phyloP scores from a whole-genome alignment of 2,888 invertebrate species.

The Drosophila nr. perissopoda region DNA sequence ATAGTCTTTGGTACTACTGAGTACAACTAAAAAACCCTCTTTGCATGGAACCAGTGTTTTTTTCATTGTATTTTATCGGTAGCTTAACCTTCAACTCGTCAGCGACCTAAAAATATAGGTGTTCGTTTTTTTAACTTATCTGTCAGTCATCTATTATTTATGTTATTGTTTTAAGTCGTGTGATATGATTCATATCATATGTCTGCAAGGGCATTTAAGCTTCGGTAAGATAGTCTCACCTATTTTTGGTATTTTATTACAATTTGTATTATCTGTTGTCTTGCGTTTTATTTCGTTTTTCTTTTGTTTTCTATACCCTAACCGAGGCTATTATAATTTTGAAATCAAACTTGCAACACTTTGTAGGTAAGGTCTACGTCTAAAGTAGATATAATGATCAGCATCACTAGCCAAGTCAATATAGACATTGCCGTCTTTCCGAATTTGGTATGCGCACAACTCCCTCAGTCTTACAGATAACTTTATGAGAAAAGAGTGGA shows the following conservation, averaged over 20 bases:
- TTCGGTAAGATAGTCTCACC: neutral
- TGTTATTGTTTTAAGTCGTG: neutral
- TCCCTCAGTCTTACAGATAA: neutral
- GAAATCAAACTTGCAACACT: neutral
- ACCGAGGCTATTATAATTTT: neutral
- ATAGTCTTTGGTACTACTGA: too few species aligned
- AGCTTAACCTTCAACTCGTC: neutral
- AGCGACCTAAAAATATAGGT: neutral
- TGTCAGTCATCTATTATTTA: neutral
- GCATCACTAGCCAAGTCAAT: too few species aligned
- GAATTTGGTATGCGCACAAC: too few species aligned
- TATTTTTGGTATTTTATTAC: slow-evolving; percentile 32
- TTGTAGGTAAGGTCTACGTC: too few species aligned
- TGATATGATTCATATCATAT: neutral
- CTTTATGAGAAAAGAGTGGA: neutral
- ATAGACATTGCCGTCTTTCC: too few species aligned
- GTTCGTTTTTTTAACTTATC: neutral
- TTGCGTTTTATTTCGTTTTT: slow-evolving; percentile 26
- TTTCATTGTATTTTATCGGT: neutral
- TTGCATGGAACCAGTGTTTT: neutral
- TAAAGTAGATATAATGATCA: neutral
- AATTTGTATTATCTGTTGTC: slow-evolving; percentile 30
- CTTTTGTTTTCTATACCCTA: slow-evolving; percentile 26
- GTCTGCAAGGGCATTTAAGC: slow-evolving; percentile 13
- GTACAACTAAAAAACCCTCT: neutral